Evolutionary conservation across 2,113 vertebrate genomes (phyloP).

Genomic region (Craseonycteris thonglongyai): DNA sequence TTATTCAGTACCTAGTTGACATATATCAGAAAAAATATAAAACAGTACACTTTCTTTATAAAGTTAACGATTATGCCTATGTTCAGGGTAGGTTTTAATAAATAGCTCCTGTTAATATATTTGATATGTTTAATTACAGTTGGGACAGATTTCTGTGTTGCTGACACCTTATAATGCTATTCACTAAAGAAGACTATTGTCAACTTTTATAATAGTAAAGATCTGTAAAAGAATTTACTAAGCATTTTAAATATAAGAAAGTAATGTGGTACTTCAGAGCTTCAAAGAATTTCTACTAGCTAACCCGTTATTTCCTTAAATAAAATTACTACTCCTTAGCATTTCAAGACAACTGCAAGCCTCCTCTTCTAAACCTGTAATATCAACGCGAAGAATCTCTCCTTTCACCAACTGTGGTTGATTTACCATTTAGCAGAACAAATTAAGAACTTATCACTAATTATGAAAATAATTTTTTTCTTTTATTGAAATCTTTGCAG

Average conservation of each 20-base stretch:
- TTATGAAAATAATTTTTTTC: constrained; percentile 74
- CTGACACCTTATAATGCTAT: constrained; percentile 26
- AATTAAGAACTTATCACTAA: constrained; percentile 74
- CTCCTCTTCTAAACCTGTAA: constrained; percentile 61
- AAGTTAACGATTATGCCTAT: not conserved
- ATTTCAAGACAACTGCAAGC: constrained; percentile 61
- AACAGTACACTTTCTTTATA: not conserved
- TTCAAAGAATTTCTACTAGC: constrained; percentile 12
- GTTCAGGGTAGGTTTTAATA: not conserved
- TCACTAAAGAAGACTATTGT: constrained; percentile 8
- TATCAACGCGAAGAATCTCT: constrained; percentile 62
- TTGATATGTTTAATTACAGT: constrained; percentile 1
- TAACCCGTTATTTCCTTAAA: constrained; percentile 49
- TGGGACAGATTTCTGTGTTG: not conserved
- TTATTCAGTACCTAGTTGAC: not conserved
- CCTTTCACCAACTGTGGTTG: constrained; percentile 66
- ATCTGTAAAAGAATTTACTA: not conserved
- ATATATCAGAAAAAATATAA: not conserved
- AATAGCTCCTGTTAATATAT: not conserved
- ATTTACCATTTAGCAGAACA: constrained; percentile 67
- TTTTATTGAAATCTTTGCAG: constrained; percentile 65
- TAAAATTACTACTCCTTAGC: constrained; percentile 34
- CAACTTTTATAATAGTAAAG: not conserved
- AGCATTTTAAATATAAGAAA: not conserved
- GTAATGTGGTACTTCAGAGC: not conserved